Percentiles rank a stretch among this genome's conserved stretches.
These are phyloP conservation scores for Dasyurus viverrinus DNA, from an alignment of 2,113 vertebrate genomes.

Conservation along the genomic window DNA sequence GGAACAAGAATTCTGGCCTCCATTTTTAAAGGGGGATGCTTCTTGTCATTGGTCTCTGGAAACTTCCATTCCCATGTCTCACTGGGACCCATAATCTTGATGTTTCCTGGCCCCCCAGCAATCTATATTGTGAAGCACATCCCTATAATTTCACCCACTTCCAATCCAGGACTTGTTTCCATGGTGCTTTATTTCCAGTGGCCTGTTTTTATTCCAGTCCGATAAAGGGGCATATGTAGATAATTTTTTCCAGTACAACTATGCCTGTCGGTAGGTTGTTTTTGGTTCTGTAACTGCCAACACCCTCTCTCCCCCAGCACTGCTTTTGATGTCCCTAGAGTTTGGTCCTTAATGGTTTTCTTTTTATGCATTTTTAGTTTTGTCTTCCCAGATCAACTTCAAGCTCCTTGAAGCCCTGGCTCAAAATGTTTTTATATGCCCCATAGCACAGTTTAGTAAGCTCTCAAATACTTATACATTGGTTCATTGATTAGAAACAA, in stretches of 20 bases:
- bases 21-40: not conserved
- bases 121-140: not conserved
- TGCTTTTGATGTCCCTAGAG: not conserved
- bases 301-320: not conserved
- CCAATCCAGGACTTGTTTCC: not conserved
- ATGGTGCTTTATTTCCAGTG: not conserved
- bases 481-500: not conserved
- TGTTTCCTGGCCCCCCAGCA: not conserved
- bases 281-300: not conserved
- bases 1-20: not conserved
- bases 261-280: not conserved
- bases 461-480: not conserved
- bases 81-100: not conserved
- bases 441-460: not conserved
- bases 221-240: not conserved
- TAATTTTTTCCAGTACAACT: not conserved
- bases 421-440: not conserved
- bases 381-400: not conserved
- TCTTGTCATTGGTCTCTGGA: not conserved
- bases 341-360: not conserved
- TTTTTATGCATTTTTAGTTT: not conserved
- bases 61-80: not conserved
- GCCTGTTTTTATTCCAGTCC: not conserved
- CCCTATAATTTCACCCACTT: not conserved
- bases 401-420: not conserved